Percentiles rank a stretch among this genome's conserved stretches.
Evolutionary conservation across 2,888 invertebrate species (phyloP).

Genomic region (Trachelus stipa): DNA sequence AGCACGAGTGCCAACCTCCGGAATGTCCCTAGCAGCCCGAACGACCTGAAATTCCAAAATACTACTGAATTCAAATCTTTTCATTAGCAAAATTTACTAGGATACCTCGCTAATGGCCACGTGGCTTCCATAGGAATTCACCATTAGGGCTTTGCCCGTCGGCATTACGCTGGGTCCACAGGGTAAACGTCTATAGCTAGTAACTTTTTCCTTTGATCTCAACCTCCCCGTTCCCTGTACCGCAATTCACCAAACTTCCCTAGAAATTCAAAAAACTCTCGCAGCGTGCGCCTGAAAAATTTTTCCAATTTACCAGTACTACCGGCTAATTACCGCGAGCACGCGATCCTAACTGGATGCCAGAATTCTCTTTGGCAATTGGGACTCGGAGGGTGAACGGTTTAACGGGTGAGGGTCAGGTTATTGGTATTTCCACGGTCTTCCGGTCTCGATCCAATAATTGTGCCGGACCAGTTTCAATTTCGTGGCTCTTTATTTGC

Average conservation of each 20-base stretch:
- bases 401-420: not conserved
- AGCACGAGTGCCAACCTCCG: not conserved
- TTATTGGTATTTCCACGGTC: not conserved
- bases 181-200: not conserved
- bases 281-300: not conserved
- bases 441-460: constrained; percentile 25
- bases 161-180: not conserved
- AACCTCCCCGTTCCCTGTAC: not conserved
- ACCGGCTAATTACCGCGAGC: not conserved
- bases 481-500: constrained; percentile 29
- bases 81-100: not conserved
- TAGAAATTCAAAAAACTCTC: not conserved
- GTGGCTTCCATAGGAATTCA: not conserved
- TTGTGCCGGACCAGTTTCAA: constrained; percentile 22
- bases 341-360: not conserved
- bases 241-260: not conserved
- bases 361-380: not conserved
- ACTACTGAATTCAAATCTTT: not conserved
- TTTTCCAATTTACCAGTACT: not conserved
- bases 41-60: not conserved
- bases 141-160: not conserved
- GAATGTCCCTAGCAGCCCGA: not conserved
- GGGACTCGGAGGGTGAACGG: not conserved
- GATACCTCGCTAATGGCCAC: not conserved
- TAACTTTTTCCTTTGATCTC: not conserved